These are phyloP conservation scores for Neodon shergylaensis DNA, from an alignment of 2,113 vertebrate species.

Conservation along the genomic window DNA sequence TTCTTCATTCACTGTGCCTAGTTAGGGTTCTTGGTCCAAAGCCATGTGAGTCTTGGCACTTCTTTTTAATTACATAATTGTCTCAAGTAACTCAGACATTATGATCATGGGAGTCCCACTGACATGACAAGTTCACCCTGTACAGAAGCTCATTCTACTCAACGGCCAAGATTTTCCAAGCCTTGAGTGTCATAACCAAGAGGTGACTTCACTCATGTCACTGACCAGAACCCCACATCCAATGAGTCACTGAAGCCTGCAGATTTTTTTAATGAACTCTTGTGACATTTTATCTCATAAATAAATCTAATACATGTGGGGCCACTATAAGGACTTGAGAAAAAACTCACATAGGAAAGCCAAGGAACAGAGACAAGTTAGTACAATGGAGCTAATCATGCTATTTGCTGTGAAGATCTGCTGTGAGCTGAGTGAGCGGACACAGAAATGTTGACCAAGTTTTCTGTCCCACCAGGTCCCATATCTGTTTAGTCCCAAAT, in stretches of 20 bases:
- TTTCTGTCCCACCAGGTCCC: no score
- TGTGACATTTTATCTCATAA: slow-evolving; percentile 12
- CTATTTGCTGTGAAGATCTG: background rate
- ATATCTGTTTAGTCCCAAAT: no score
- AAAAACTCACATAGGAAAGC: background rate
- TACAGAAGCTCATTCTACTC: background rate
- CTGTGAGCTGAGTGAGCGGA: background rate
- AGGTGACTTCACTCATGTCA: background rate
- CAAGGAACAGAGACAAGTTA: background rate
- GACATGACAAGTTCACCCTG: background rate
- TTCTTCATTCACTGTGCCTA: background rate
- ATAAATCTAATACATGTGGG: background rate
- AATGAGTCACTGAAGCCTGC: background rate
- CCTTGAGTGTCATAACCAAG: background rate
- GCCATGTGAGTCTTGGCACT: background rate
- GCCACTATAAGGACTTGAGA: background rate
- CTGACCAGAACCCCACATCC: background rate
- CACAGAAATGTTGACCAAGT: background rate
- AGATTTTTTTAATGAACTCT: slow-evolving; percentile 6
- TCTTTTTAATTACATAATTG: background rate
- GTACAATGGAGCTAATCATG: background rate
- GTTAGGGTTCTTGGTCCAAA: background rate
- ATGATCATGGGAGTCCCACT: background rate
- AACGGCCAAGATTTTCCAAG: background rate
- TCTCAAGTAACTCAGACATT: background rate